A percentile compares a stretch with the other conserved stretches of the same genome.
Evolutionary conservation across 2,113 vertebrate genomes (phyloP).

Genomic region (Anas platyrhynchos): DNA sequence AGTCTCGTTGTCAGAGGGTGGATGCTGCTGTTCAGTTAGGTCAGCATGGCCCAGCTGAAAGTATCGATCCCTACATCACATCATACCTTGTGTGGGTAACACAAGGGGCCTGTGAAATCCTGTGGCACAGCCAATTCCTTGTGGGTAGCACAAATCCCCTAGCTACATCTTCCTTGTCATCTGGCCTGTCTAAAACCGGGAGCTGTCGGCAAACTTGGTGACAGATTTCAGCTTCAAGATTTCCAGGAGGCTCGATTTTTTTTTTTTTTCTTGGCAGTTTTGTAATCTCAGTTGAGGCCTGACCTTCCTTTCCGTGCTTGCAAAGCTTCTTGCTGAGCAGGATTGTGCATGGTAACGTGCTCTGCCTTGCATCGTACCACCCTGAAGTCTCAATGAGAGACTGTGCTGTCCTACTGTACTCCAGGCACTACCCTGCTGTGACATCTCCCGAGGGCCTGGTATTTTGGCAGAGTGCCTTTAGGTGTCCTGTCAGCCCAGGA

Average conservation of each 20-base stretch:
- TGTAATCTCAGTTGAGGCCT: conserved; percentile 16
- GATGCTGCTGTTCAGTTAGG: neutral
- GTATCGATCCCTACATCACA: neutral
- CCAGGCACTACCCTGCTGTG: neutral
- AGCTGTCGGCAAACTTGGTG: conserved; percentile 8
- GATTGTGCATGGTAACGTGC: neutral
- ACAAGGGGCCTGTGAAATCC: neutral
- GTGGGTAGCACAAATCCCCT: neutral
- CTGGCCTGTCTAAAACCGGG: conserved; percentile 8
- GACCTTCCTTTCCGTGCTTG: neutral
- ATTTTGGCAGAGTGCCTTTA: neutral
- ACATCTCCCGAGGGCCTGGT: neutral
- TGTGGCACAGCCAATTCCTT: neutral
- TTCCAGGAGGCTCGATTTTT: neutral
- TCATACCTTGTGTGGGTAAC: neutral
- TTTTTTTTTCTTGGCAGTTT: conserved; percentile 28
- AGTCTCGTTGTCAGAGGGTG: neutral
- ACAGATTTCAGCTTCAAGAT: conserved; percentile 19
- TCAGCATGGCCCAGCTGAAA: neutral
- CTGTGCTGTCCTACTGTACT: neutral
- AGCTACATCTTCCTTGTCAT: conserved; percentile 15
- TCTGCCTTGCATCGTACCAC: neutral
- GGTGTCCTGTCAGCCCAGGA: neutral
- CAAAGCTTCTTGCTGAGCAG: conserved; percentile 10
- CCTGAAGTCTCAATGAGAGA: neutral